phyloP scores from a whole-genome alignment of 1,140 invertebrate genomes.

The Oscheius sp. region DNA sequence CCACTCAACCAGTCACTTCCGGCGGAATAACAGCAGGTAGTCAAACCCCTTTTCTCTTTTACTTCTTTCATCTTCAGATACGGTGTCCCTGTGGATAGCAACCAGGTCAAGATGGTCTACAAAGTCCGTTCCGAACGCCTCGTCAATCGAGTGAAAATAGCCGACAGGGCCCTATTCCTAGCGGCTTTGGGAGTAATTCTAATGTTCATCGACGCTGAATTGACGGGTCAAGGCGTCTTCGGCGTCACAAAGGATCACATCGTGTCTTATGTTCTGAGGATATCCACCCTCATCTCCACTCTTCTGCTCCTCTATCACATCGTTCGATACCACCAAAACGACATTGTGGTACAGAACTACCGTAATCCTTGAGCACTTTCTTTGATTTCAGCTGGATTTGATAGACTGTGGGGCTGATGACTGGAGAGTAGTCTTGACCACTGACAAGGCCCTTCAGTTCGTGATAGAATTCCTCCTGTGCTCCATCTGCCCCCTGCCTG shows the following conservation, averaged over 20 bases:
- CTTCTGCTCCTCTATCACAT: conserved; percentile 54
- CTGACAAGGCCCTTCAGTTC: conserved; percentile 47
- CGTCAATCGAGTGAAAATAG: conserved; percentile 35
- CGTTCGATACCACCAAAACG: conserved; percentile 55
- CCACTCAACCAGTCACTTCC: conserved; percentile 31
- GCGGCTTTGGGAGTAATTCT: conserved; percentile 26
- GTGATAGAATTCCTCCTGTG: conserved; percentile 49
- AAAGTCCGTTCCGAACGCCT: conserved; percentile 57
- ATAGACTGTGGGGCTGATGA: conserved; percentile 60
- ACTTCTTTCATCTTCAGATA: too few relatives aligned
- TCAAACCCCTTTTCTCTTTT: too few relatives aligned
- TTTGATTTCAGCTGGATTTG: conserved; percentile 48
- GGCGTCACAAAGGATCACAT: conserved; percentile 26
- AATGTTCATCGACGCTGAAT: conserved; percentile 31
- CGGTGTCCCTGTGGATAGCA: conserved; percentile 53
- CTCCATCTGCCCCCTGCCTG: conserved; percentile 49
- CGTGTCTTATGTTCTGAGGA: conserved; percentile 47
- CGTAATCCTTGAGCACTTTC: too few relatives aligned
- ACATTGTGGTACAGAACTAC: conserved; percentile 46
- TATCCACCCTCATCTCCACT: conserved; percentile 51
- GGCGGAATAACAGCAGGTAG: conserved; percentile 44
- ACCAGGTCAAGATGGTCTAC: conserved; percentile 59
- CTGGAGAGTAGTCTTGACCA: conserved; percentile 55
- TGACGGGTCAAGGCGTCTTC: conserved; percentile 19
- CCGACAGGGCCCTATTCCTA: conserved; percentile 13